Evolutionary conservation across 2,888 invertebrate species (phyloP), one percentile per base, ranked within the genome.

Genomic region (Plebejus anna): DNA sequence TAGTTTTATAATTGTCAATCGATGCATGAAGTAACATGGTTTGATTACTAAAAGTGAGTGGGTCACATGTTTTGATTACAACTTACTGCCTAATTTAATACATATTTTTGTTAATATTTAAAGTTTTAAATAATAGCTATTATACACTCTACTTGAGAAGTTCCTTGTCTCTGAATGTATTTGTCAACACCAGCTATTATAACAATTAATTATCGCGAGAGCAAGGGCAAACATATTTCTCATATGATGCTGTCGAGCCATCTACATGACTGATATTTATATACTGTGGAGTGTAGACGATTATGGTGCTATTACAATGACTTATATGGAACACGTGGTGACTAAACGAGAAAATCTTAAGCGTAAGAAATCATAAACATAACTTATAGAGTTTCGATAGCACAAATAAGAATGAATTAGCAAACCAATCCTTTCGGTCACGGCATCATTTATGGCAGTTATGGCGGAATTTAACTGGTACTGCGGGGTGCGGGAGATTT

Each of bases 181-280:
- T 55, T 55, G 55, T 55, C 55, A 55, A 2, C 47, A 47, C 47
- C 9, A 47, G 55, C 55, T 47, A 51, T 72, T 22, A 71, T 38
- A 47, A 11, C 55, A 51, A 72, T 51, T 51, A 51, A 72, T 51
- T 72, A 72, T 47, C 51, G 32, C 73, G 55, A 51, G 32, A 38
- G 71, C 70, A 57, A 57, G 36, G 42, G 55, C 51, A 22, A 81
- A 82, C 84, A 86, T 85, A 80, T 84, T 85, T 86, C 84, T 81
- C 86, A 85, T 82, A 79, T 84, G 82, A 82, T 79, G 78, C 78
- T 79, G 77, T 78, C 80, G 79, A 76, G 75, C 79, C 81, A 78
- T 79, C 70, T 16, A 77, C 75, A 78, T 81, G 78, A 80, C 73
- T 79, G 79, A 76, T 70, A 79, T 71, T 55, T 73, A 73, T 73